phyloP scores from a whole-genome alignment of 2,113 vertebrate genomes.

The Epinephelus moara region DNA sequence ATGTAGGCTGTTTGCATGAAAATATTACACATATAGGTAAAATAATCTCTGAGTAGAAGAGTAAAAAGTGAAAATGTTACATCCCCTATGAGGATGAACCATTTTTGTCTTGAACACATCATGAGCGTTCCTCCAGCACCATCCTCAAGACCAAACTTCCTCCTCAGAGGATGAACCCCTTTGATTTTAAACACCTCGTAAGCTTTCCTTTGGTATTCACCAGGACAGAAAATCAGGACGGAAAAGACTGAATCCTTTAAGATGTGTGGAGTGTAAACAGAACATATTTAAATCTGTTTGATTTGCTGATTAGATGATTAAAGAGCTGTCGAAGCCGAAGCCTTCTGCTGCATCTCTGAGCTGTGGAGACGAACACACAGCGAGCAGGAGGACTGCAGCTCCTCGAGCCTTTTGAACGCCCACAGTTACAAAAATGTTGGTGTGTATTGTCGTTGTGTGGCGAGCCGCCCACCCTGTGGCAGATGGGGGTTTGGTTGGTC shows the following conservation, averaged over 20 bases:
- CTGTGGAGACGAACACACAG: slow-evolving; percentile 11
- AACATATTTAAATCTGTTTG: slow-evolving; percentile 6
- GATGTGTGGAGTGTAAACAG: neutral
- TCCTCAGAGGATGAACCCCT: too few relatives aligned
- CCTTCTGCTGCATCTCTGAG: slow-evolving; percentile 31
- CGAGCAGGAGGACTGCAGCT: slow-evolving; percentile 50
- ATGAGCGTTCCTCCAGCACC: too few relatives aligned
- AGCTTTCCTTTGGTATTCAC: neutral
- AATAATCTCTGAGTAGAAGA: too few relatives aligned
- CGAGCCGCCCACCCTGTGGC: slow-evolving; percentile 78
- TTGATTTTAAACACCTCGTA: neutral
- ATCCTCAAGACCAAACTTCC: too few relatives aligned
- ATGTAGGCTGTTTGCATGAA: too few relatives aligned
- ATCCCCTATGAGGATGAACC: too few relatives aligned
- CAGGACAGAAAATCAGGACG: too few relatives aligned
- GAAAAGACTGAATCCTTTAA: neutral
- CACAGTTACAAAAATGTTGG: slow-evolving; percentile 82
- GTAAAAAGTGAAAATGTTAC: too few relatives aligned
- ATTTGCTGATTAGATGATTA: neutral
- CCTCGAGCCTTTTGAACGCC: slow-evolving; percentile 80
- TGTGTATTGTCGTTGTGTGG: slow-evolving; percentile 78
- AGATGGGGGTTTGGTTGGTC: slow-evolving; percentile 77
- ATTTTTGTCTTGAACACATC: too few relatives aligned
- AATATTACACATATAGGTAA: too few relatives aligned
- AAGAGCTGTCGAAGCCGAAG: neutral